phyloP scores from a whole-genome alignment of 2,113 vertebrate species.

The Eulemur rufifrons region DNA sequence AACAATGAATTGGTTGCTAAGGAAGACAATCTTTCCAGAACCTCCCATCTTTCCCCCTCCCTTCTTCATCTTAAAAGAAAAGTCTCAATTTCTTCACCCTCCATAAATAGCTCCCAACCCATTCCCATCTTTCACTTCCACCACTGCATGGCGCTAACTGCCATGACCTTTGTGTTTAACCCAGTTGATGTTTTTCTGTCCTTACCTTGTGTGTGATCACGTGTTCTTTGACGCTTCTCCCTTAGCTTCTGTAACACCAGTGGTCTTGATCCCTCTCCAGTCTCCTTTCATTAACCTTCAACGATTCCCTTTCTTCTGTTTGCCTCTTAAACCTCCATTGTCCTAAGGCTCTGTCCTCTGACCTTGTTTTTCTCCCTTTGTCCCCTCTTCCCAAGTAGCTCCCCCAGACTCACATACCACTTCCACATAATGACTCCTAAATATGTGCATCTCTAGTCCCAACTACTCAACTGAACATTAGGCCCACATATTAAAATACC shows the following conservation, averaged over 20 bases:
- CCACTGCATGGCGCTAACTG: neutral
- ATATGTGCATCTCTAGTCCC: neutral
- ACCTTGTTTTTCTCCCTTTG: neutral
- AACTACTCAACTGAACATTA: neutral
- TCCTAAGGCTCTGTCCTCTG: neutral
- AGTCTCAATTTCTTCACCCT: neutral
- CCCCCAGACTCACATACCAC: too few relatives aligned
- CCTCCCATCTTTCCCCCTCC: rapidly evolving
- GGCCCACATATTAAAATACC: neutral
- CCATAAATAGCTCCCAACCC: neutral
- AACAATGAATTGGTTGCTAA: neutral
- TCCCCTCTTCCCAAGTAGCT: neutral
- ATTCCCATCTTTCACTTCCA: neutral
- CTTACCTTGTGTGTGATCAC: neutral
- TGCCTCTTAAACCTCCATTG: neutral
- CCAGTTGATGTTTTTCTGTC: neutral
- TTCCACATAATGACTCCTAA: neutral
- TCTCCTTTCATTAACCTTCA: neutral
- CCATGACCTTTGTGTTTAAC: neutral
- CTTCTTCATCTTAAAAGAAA: neutral
- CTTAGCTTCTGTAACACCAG: neutral
- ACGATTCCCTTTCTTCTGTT: neutral
- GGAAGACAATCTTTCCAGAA: neutral
- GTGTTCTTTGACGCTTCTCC: neutral
- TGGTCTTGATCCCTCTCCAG: neutral